Conservation (phyloP, 1,140 invertebrate genomes). For the Drosophila neocordata region DNA sequence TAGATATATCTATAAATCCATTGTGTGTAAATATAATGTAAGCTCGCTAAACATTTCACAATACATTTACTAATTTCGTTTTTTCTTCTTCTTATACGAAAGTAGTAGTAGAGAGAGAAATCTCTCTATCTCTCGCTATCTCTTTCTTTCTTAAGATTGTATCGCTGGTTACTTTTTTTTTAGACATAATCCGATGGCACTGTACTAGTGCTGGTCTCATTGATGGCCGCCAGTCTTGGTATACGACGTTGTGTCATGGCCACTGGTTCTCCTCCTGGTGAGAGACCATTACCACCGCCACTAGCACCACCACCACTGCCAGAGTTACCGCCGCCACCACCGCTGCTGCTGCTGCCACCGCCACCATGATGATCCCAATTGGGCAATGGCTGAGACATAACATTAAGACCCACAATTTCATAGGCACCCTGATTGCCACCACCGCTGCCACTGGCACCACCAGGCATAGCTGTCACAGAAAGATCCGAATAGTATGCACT, state of each 20-base stretch:
- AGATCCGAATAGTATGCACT: constrained; percentile 89
- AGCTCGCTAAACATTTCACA: constrained; percentile 69
- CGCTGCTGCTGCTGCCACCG: constrained; percentile 21
- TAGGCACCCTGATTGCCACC: constrained; percentile 83
- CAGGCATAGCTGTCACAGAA: constrained; percentile 83
- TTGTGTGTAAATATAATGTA: constrained; percentile 57
- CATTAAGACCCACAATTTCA: constrained; percentile 84
- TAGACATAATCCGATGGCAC: constrained; percentile 87
- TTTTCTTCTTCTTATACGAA: constrained; percentile 4
- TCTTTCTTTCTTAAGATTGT: neutral
- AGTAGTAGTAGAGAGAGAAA: too few species aligned
- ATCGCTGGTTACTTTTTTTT: neutral
- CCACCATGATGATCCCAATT: constrained; percentile 77
- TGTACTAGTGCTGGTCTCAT: constrained; percentile 85
- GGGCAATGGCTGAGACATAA: constrained; percentile 80
- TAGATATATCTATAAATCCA: constrained; percentile 33
- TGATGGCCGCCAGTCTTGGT: constrained; percentile 86
- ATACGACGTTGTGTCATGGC: constrained; percentile 79
- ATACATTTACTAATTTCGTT: constrained; percentile 21
- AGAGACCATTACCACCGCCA: constrained; percentile 39
- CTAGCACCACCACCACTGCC: constrained; percentile 29
- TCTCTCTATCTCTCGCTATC: constrained; percentile 25
- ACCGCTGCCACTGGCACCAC: constrained; percentile 64
- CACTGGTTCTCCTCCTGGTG: constrained; percentile 36
- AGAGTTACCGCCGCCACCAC: constrained; percentile 24